Percentiles rank a stretch among this genome's conserved stretches.
Conservation (phyloP, 2,888 invertebrate species). For the Drosophila picticornis region DNA sequence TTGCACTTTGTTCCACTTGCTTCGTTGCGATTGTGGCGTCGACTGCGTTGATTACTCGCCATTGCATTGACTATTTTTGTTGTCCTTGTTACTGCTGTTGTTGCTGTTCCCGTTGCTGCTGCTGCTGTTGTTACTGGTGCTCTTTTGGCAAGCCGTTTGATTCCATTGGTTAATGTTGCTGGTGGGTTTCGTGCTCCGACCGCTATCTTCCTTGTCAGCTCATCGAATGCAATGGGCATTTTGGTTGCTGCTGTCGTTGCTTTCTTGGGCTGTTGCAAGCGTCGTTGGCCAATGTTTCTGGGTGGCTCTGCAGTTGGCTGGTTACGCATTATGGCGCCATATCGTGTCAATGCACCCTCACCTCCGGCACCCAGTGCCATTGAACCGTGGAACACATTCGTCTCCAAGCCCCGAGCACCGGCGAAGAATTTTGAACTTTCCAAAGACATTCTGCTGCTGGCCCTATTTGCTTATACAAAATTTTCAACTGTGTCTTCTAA, state of each 20-base stretch:
- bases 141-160: background rate
- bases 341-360: conserved; percentile 18
- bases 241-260: background rate
- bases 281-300: background rate
- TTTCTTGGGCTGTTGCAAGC: background rate
- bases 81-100: background rate
- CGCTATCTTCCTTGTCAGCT: background rate
- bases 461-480: conserved; percentile 14
- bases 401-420: conserved; percentile 13
- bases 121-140: background rate
- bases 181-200: background rate
- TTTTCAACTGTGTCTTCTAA: conserved; percentile 13
- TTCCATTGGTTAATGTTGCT: background rate
- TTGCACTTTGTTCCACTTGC: background rate
- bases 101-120: background rate
- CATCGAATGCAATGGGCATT: background rate
- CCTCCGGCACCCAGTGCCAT: conserved; percentile 31
- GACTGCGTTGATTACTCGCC: background rate
- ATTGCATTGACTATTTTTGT: conserved; percentile 7
- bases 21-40: background rate
- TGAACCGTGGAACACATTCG: conserved; percentile 10
- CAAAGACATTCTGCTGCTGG: conserved; percentile 47
- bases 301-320: background rate
- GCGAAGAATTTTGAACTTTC: conserved; percentile 52
- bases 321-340: background rate